These are phyloP conservation scores for Clunio marinus DNA, from an alignment of 2,888 invertebrate genomes.

Conservation along the genomic window DNA sequence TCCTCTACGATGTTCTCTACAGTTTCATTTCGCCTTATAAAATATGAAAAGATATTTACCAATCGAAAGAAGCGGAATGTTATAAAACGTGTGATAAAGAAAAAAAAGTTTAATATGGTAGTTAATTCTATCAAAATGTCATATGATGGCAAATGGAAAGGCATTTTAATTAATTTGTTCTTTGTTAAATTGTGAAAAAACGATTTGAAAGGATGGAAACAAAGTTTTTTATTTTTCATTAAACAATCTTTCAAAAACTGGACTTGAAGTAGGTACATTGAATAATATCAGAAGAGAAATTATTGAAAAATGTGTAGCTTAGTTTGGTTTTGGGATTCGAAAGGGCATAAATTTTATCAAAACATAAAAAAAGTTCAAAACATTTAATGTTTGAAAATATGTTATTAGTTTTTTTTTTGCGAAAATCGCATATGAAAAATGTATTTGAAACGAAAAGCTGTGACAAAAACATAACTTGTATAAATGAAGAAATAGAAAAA, in stretches of 20 bases:
- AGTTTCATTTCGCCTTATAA: neutral
- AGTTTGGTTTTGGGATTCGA: conserved; percentile 2
- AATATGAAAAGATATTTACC: no score
- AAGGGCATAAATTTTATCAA: conserved; percentile 2
- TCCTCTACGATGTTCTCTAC: neutral
- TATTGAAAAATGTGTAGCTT: neutral
- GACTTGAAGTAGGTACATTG: no score
- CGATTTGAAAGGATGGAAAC: neutral
- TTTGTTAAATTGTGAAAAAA: no score
- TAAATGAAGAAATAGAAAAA: no score
- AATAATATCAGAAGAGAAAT: neutral
- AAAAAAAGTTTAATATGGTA: no score
- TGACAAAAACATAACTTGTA: conserved; percentile 20
- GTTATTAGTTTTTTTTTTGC: neutral
- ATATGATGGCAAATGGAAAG: neutral
- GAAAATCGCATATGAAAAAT: neutral
- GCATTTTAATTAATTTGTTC: no score
- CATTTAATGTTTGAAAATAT: neutral
- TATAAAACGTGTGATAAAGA: conserved; percentile 1
- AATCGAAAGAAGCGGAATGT: no score
- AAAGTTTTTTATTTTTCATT: neutral
- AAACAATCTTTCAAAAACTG: no score
- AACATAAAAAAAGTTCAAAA: neutral
- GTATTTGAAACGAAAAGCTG: conserved; percentile 32
- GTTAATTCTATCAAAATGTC: conserved; percentile 3